Evolutionary conservation across 2,113 vertebrate genomes (phyloP).

Genomic region (Oceanites oceanicus): DNA sequence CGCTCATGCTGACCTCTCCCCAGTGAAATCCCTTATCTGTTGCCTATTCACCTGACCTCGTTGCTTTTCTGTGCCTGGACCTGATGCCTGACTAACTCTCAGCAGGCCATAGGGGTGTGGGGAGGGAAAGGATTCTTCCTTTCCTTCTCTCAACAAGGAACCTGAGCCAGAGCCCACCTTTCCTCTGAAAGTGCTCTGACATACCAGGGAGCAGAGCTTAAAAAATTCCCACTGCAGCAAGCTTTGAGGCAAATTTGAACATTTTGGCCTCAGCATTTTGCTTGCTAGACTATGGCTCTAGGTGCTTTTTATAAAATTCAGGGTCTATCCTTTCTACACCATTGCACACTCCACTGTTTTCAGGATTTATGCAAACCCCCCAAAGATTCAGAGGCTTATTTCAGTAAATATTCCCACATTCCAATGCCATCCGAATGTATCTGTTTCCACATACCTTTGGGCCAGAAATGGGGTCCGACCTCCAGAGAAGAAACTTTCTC

Average conservation of each 20-base stretch:
- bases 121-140: neutral
- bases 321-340: neutral
- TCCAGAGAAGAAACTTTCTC: slow-evolving; percentile 18
- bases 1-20: neutral
- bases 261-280: neutral
- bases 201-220: neutral
- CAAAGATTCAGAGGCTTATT: neutral
- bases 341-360: neutral
- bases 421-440: neutral
- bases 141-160: neutral
- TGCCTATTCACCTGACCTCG: neutral
- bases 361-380: neutral
- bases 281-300: neutral
- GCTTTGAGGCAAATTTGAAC: neutral
- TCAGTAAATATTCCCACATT: neutral
- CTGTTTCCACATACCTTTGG: neutral
- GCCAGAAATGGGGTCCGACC: neutral
- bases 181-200: neutral
- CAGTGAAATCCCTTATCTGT: neutral
- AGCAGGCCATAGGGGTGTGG: neutral
- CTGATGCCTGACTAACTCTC: neutral
- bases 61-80: neutral
- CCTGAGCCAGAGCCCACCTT: neutral
- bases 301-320: neutral
- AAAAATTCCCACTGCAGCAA: neutral